phyloP scores from a whole-genome alignment of 2,113 vertebrate species.

The Vireo altiloquus region DNA sequence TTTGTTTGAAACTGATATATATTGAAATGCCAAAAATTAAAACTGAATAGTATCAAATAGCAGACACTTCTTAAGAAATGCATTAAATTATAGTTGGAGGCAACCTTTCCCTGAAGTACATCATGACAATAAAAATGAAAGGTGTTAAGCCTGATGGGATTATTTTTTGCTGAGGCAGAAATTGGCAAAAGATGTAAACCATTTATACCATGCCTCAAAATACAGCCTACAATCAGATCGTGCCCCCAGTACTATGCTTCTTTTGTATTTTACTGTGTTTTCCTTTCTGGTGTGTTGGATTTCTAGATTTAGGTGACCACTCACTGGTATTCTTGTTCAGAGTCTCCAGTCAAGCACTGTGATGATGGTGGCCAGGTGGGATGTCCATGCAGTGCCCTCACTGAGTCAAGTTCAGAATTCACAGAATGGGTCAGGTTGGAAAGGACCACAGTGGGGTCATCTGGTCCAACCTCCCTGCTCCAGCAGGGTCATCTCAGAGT shows the following conservation, averaged over 20 bases:
- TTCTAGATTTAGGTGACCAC: neutral
- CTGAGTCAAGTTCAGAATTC: neutral
- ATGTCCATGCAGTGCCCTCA: neutral
- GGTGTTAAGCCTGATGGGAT: neutral
- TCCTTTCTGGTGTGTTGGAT: neutral
- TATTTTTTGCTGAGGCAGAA: neutral
- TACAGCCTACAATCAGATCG: neutral
- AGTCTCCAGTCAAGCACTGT: neutral
- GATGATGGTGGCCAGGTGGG: accelerated
- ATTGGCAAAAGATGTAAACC: neutral
- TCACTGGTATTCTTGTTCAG: neutral
- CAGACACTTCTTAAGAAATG: neutral
- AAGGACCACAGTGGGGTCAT: neutral
- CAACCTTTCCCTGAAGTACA: neutral
- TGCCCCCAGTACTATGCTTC: neutral
- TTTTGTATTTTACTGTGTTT: neutral
- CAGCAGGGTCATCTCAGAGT: neutral
- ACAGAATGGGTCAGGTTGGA: neutral
- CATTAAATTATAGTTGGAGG: neutral
- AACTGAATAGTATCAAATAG: neutral
- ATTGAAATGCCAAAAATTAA: neutral
- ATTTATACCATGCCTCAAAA: neutral
- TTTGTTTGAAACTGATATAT: neutral
- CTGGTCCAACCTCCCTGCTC: neutral
- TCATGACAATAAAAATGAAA: neutral